Evolutionary conservation across 1,140 invertebrate species (phyloP).

Genomic region (Neodiprion lecontei): DNA sequence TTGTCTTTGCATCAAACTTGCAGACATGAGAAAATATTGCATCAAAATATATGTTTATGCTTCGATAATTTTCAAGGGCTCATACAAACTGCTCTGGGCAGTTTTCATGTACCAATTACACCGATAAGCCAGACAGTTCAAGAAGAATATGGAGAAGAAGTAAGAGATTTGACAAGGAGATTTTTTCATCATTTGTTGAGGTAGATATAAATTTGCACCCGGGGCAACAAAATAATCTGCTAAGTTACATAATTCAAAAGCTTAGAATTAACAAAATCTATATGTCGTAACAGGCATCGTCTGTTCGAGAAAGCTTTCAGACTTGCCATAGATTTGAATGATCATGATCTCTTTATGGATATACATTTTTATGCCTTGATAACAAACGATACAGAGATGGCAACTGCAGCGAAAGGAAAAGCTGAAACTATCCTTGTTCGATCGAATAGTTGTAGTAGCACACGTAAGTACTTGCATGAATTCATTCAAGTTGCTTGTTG

Average conservation of each 20-base stretch:
- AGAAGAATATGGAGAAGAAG: slow-evolving; percentile 75
- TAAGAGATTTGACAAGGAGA: slow-evolving; percentile 75
- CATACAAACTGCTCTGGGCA: slow-evolving; percentile 75
- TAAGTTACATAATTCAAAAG: slow-evolving; percentile 6
- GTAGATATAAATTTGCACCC: slow-evolving; percentile 46
- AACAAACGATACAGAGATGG: slow-evolving; percentile 73
- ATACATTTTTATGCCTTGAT: slow-evolving; percentile 79
- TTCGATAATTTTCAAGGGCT: slow-evolving; percentile 54
- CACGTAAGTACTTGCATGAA: slow-evolving; percentile 53
- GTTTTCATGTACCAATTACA: slow-evolving; percentile 71
- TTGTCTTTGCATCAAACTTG: too few relatives aligned
- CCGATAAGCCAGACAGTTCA: slow-evolving; percentile 72
- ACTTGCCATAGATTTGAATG: slow-evolving; percentile 82
- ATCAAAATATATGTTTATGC: too few relatives aligned
- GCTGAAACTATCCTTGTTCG: slow-evolving; percentile 71
- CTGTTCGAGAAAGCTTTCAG: slow-evolving; percentile 86
- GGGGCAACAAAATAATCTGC: background rate
- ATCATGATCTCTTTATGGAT: slow-evolving; percentile 85
- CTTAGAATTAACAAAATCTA: slow-evolving; percentile 19
- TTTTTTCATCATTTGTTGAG: slow-evolving; percentile 83
- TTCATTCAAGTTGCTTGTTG: slow-evolving; percentile 20
- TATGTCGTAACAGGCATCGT: slow-evolving; percentile 67
- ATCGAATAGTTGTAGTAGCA: slow-evolving; percentile 65
- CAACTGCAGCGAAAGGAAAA: slow-evolving; percentile 76
- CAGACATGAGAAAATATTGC: too few relatives aligned